phyloP scores from a whole-genome alignment of 2,113 vertebrate genomes.

The Sinocyclocheilus grahami region DNA sequence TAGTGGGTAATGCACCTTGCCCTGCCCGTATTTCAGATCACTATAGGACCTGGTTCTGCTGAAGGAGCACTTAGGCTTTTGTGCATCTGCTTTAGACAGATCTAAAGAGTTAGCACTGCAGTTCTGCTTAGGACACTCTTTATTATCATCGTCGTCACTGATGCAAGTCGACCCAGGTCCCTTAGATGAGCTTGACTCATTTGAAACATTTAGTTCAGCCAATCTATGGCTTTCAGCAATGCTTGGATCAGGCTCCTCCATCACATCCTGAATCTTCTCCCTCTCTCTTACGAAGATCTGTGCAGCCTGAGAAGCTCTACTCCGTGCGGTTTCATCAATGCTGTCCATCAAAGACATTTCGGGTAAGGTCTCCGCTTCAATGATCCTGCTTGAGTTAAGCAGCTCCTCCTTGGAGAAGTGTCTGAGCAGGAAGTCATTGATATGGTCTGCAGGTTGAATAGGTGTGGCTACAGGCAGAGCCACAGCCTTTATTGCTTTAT shows the following conservation, averaged over 20 bases:
- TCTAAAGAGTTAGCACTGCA: conserved; percentile 46
- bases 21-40: conserved; percentile 73
- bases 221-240: not conserved
- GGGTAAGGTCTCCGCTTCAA: conserved; percentile 83
- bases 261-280: not conserved
- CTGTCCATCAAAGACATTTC: conserved; percentile 81
- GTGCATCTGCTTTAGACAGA: conserved; percentile 14
- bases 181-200: conserved; percentile 31
- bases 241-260: not conserved
- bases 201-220: not conserved
- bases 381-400: conserved; percentile 67
- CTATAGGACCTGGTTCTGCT: conserved; percentile 67
- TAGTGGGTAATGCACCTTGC: conserved; percentile 74
- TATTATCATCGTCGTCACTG: not conserved
- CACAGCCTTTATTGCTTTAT: conserved; percentile 1
- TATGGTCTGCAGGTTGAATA: conserved; percentile 55
- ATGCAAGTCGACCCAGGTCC: not conserved
- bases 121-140: not conserved
- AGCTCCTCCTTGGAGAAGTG: conserved; percentile 79
- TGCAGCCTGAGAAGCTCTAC: conserved; percentile 45
- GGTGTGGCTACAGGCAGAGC: conserved; percentile 5
- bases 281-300: not conserved
- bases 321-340: conserved; percentile 68
- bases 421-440: conserved; percentile 74
- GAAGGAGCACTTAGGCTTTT: conserved; percentile 53